A percentile compares a stretch with the other conserved stretches of the same genome.
Conservation (phyloP, 2,888 invertebrate genomes). For the Penaeus monodon region DNA sequence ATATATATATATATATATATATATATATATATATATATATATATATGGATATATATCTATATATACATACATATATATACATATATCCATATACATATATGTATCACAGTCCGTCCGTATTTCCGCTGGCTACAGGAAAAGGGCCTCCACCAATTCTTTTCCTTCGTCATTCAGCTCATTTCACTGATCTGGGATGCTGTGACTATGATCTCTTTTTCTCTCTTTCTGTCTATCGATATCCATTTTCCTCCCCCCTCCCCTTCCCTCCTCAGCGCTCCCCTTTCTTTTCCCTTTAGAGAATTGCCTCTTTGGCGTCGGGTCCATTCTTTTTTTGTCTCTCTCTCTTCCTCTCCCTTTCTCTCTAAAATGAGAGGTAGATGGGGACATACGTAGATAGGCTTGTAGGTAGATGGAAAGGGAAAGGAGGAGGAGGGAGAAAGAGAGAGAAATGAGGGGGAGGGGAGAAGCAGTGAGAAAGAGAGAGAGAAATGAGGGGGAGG, state of each 20-base stretch:
- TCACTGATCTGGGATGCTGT: neutral
- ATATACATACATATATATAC: too few species aligned
- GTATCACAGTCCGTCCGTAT: too few species aligned
- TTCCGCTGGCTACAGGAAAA: too few species aligned
- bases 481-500: too few species aligned
- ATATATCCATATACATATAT: too few species aligned
- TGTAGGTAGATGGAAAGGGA: slow-evolving; percentile 8
- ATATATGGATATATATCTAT: too few species aligned
- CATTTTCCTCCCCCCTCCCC: neutral
- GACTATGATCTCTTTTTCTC: neutral
- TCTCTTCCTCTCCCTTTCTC: neutral
- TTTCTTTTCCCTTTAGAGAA: neutral
- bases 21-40: too few species aligned
- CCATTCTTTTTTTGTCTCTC: neutral
- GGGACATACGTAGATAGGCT: slow-evolving; percentile 16
- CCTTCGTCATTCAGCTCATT: too few species aligned
- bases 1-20: too few species aligned
- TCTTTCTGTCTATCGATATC: neutral
- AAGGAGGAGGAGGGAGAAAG: slow-evolving; percentile 11
- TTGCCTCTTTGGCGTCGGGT: neutral
- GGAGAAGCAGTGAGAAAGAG: too few species aligned
- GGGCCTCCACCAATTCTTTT: too few species aligned
- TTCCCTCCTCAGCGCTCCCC: neutral
- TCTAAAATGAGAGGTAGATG: slow-evolving; percentile 2
- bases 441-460: neutral